Base-by-base conservation (phyloP, 2,797 vertebrate genomes). In the Peromyscus attwateri region DNA sequence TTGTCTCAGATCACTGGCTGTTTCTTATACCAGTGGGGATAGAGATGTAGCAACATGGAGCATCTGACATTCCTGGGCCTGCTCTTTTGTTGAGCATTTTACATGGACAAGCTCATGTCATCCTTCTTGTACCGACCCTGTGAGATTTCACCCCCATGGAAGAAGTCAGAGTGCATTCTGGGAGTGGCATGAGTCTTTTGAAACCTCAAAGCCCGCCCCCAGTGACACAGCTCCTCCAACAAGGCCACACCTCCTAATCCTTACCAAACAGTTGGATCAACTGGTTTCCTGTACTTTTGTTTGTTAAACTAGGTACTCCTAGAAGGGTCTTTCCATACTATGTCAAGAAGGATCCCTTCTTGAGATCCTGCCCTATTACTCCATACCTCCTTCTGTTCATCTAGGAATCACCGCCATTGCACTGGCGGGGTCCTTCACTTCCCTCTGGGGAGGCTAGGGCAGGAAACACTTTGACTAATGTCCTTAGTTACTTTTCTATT, bases 391-490 rank as follows among this genome's bases (percentile, higher is more conserved):
- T 1, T 23, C 29, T 66, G 64, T 81, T 49, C 25, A 0, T 57
- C n/a, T 31, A 8, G 3, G n/a, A 77, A 6, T 40, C 40, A 6
- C 19, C 11, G 40, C 11, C 25, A 5, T 60, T 29, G 11, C 3
- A 9, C 23, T 11, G 6, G 0, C 3, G 23, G 87, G 1, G 7
- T 40, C 40, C 37, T 37, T 73, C 4, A 11, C 23, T 0, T 60
- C 57, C 34, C 6, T 60, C 34, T 10, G 49, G 75, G 40, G 52
- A 49, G 31, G 21, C 64, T 43, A 46, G 89, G 13, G n/a, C 85
- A 80, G 64, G n/a, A 83, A 27, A 40, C 10, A 14, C 34, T 29
- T 79, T 49, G 79, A 71, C 37, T 21, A 46, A 62, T 21, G 29
- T 34, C 17, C 10, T 46, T 23, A 49, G 82, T 49, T 66, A 34